phyloP scores from a whole-genome alignment of 2,797 vertebrate genomes.

The Parauchenoglanis ngamensis region DNA sequence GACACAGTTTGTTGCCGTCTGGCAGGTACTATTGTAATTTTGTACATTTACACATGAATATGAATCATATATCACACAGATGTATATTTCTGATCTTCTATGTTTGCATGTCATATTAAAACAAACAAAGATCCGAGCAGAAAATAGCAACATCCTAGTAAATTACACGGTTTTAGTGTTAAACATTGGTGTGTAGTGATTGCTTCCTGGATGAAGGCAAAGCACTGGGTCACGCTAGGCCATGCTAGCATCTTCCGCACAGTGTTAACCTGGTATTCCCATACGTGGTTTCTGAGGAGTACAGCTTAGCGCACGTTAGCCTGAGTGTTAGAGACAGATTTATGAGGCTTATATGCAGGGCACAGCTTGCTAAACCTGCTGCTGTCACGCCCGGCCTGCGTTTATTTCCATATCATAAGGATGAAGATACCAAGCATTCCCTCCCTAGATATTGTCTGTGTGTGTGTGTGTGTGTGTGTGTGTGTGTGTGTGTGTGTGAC shows the following conservation, averaged over 20 bases:
- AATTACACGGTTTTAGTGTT: neutral
- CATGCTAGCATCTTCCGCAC: neutral
- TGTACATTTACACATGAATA: neutral
- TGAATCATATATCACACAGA: neutral
- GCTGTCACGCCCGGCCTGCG: neutral
- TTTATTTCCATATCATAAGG: slow-evolving; percentile 6
- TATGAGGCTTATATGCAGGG: neutral
- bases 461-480: neutral
- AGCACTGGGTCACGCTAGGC: neutral
- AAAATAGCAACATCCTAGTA: neutral
- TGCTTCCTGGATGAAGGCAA: neutral
- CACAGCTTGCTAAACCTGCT: neutral
- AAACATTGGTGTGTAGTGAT: neutral
- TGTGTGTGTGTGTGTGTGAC: slow-evolving; percentile 1
- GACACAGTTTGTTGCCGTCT: neutral
- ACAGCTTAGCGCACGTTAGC: neutral
- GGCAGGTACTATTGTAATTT: neutral
- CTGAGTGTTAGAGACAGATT: neutral
- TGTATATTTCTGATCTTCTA: no score
- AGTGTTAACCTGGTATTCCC: neutral
- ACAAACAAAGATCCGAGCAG: neutral
- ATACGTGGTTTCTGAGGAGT: neutral
- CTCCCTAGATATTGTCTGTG: neutral
- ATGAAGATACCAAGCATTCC: neutral
- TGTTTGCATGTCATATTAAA: neutral